These are phyloP conservation scores for Lophura nycthemera DNA, from an alignment of 2,113 vertebrate species.

Conservation along the genomic window DNA sequence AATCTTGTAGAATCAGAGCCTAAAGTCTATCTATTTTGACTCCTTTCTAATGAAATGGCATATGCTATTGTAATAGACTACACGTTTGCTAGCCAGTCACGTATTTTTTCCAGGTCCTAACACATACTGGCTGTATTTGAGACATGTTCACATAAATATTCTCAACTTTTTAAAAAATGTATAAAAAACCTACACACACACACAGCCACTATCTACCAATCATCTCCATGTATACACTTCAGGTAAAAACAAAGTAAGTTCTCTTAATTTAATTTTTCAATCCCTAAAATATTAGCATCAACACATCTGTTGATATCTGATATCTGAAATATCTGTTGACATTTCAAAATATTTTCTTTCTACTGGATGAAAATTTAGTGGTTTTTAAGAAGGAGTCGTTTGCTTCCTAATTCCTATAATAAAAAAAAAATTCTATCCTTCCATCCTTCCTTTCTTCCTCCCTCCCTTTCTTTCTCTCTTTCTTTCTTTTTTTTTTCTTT, in stretches of 20 bases:
- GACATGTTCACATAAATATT: background rate
- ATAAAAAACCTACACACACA: fast-evolving
- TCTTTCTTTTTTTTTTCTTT: too few relatives aligned
- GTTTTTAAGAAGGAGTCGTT: background rate
- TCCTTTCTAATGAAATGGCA: background rate
- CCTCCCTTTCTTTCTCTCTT: too few relatives aligned
- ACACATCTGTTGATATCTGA: background rate
- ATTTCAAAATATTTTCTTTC: background rate
- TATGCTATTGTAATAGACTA: background rate
- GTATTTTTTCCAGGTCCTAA: background rate
- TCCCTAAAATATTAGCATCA: background rate
- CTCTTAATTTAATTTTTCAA: background rate
- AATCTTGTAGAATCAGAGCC: too few relatives aligned
- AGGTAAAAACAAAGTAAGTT: background rate
- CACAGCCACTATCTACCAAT: background rate
- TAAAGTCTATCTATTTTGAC: background rate
- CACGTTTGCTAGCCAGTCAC: background rate
- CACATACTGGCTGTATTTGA: background rate
- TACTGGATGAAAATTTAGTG: background rate
- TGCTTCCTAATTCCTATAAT: background rate
- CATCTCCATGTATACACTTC: too few relatives aligned
- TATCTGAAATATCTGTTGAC: background rate
- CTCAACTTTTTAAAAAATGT: background rate
- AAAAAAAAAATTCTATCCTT: too few relatives aligned
- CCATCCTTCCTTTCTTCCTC: too few relatives aligned